phyloP scores from a whole-genome alignment of 2,113 vertebrate genomes.

The Haemorhous mexicanus region DNA sequence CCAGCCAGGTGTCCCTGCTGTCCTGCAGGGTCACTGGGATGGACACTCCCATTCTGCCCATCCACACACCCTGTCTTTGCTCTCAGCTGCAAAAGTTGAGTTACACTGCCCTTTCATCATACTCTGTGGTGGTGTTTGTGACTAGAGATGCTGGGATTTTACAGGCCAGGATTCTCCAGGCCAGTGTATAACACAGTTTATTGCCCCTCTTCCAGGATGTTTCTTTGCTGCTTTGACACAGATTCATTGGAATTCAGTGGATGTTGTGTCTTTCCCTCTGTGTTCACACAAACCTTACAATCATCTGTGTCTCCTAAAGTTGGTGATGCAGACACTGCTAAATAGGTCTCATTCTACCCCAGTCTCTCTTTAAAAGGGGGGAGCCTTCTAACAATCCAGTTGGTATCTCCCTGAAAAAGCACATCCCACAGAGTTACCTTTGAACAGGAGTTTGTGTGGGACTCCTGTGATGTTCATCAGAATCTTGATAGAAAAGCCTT shows the following conservation, averaged over 20 bases:
- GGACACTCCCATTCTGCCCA: fast-evolving
- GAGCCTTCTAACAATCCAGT: neutral
- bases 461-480: neutral
- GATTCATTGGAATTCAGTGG: neutral
- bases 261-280: neutral
- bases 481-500: neutral
- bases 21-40: fast-evolving
- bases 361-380: neutral
- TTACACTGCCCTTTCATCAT: neutral
- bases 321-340: neutral
- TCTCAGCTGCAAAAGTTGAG: neutral
- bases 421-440: neutral
- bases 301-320: neutral
- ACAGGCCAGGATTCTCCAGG: neutral
- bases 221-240: neutral
- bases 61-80: fast-evolving
- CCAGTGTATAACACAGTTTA: neutral
- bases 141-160: neutral
- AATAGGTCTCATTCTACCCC: neutral
- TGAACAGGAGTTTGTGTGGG: neutral
- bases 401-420: neutral
- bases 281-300: neutral
- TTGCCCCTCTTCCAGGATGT: neutral
- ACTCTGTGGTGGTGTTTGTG: neutral
- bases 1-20: fast-evolving